Base-by-base conservation (phyloP, 2,797 vertebrate genomes). In the Protosalanx chinensis region DNA sequence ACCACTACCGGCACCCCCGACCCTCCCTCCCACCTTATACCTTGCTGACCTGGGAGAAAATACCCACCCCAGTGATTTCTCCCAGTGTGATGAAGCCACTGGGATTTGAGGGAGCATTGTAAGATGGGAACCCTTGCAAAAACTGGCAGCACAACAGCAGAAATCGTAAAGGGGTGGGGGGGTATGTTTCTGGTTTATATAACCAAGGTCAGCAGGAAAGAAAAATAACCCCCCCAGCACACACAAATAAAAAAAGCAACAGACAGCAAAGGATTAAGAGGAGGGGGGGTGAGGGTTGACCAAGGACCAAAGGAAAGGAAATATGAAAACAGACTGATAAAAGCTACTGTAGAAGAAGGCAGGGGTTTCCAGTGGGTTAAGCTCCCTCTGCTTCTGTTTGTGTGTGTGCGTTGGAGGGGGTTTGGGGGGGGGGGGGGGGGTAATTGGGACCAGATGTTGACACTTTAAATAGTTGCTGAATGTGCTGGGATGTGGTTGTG, bases 51-150 rank as follows among this genome's bases (percentile, higher is more conserved):
- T 84, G 81, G 79, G 81, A 59, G 62, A 20, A 30, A 67, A 86
- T 41, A 85, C 80, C 89, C 82, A 87, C 75, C 64, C 75, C 62
- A 76, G 73, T 86, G 79, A 64, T 32, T 72, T 89, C 89, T 84
- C 85, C 86, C 81, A 85, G 53, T 79, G 83, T 88, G 86, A 87
- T 88, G 77, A 87, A 84, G 86, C 86, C 82, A 87, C 64, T 73
- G 57, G 71, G 72, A 76, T 86, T 81, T 82, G 82, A 82, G 76
- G 76, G 81, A 82, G 74, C 49, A 27, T 69, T 33, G 65, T 59
- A 81, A 80, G 70, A 85, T 16, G 75, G 74, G 37, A 81, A 51
- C 16, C 65, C 72, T 76, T 75, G 81, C 81, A 79, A 72, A 64
- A 78, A n/a, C 56, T 51, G 67, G 79, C 76, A 35, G 60, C 65